Evolutionary conservation across 1,140 invertebrate genomes (phyloP).

Genomic region (Ostrea edulis): DNA sequence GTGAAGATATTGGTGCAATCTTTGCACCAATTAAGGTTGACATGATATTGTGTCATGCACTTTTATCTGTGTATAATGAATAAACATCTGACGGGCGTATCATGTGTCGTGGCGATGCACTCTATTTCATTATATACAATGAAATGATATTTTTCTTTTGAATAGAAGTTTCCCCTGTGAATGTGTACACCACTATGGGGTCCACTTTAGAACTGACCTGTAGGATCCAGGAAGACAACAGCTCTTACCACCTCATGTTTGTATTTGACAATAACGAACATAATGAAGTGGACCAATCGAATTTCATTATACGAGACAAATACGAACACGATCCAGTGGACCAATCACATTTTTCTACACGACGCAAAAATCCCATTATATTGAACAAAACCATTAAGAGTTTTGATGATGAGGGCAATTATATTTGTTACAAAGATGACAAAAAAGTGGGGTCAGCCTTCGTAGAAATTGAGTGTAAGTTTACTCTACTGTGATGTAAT

Average conservation of each 20-base stretch:
- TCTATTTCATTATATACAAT: too few species aligned
- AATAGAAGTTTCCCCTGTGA: neutral
- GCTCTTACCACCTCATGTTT: neutral
- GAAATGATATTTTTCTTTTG: neutral
- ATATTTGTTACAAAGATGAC: neutral
- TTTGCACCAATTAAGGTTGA: too few species aligned
- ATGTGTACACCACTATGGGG: neutral
- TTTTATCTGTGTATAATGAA: too few species aligned
- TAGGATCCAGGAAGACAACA: neutral
- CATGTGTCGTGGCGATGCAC: too few species aligned
- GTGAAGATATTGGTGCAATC: too few species aligned
- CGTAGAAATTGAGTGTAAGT: neutral
- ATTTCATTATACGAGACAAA: neutral
- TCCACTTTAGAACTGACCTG: constrained; percentile 8
- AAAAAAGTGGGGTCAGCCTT: neutral
- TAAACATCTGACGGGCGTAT: too few species aligned
- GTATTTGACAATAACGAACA: neutral
- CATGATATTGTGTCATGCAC: too few species aligned
- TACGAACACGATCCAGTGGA: neutral
- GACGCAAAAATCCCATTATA: neutral
- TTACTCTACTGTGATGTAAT: neutral
- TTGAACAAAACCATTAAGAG: neutral
- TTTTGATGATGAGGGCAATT: neutral
- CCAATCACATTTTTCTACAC: neutral
- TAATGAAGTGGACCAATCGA: neutral